Evolutionary conservation across 1,140 invertebrate genomes (phyloP), one percentile per base, ranked within the genome.

Genomic region (Zeugodacus cucurbitae): DNA sequence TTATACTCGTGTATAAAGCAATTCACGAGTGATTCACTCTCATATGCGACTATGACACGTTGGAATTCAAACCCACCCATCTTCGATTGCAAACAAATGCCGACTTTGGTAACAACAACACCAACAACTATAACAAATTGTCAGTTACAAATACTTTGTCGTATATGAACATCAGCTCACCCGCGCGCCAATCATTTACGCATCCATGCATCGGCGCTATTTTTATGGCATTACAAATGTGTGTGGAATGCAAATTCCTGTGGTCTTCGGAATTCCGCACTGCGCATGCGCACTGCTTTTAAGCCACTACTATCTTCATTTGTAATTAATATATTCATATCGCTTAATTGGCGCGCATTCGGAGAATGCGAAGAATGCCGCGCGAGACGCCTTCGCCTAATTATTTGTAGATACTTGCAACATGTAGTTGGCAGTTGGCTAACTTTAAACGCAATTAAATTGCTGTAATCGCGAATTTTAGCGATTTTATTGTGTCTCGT

Each of bases 241-340:
- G 67, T 41, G 74, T 20, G 74, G 74, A 44, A 82, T 82, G 37
- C 74, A 82, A 82, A 82, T 82, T 82, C 74, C 74, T 82, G 74
- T 82, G 41, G 74, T 82, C 74, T 82, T 82, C 44, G 74, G 74
- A 26, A 48, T 74, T 26, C 6, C 10, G 58, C 41, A n/a, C n/a
- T 48, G 26, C 44, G 74, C 74, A 44, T 82, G 74, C 41, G 74
- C 74, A 82, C 7, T 26, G 74, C 3, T 20, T 11, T 0, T 14
- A 48, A 54, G 37, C 74, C 4, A 26, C 22, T 26, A n/a, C n/a
- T n/a, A n/a, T n/a, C n/a, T n/a, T n/a, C 44, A 70, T 10, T 34
- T 74, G 22, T 22, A n/a, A 48, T 41, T 14, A 17, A n/a, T 41
- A 41, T n/a, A 41, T 67, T 1, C 26, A 67, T 34, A 32, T 17